These are phyloP conservation scores for Oscheius sp. DNA, from an alignment of 1,140 invertebrate genomes.

Conservation along the genomic window DNA sequence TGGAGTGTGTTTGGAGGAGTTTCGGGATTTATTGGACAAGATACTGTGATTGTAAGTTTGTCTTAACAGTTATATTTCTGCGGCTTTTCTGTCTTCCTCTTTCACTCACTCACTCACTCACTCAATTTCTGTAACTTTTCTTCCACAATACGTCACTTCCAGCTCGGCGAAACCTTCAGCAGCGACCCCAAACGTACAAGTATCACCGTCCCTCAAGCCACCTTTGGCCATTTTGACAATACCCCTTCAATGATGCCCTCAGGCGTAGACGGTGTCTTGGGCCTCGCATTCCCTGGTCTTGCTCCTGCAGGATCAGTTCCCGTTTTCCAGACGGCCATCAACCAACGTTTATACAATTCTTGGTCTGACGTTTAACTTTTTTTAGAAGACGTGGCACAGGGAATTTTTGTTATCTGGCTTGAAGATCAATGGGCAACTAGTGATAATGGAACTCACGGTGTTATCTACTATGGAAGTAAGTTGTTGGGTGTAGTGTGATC, in stretches of 20 bases:
- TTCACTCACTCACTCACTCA: no score
- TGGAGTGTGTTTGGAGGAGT: not conserved
- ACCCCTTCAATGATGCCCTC: not conserved
- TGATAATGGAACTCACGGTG: not conserved
- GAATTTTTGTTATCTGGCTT: not conserved
- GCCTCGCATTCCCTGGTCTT: not conserved
- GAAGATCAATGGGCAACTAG: not conserved
- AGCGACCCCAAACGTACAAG: not conserved
- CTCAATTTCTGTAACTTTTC: no score
- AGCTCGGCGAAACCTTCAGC: not conserved
- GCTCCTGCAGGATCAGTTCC: not conserved
- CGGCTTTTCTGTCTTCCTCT: not conserved
- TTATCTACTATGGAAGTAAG: not conserved
- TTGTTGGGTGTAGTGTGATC: no score
- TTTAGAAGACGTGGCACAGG: not conserved
- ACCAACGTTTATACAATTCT: no score
- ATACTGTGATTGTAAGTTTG: not conserved
- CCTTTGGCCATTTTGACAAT: not conserved
- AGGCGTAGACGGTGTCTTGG: not conserved
- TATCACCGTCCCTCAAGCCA: not conserved
- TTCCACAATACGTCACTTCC: no score
- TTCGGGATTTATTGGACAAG: not conserved
- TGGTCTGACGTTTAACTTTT: no score
- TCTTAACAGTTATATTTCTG: not conserved
- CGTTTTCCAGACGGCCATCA: not conserved